phyloP scores from a whole-genome alignment of 2,888 invertebrate genomes.

The Chaetogeoica ovagalla region DNA sequence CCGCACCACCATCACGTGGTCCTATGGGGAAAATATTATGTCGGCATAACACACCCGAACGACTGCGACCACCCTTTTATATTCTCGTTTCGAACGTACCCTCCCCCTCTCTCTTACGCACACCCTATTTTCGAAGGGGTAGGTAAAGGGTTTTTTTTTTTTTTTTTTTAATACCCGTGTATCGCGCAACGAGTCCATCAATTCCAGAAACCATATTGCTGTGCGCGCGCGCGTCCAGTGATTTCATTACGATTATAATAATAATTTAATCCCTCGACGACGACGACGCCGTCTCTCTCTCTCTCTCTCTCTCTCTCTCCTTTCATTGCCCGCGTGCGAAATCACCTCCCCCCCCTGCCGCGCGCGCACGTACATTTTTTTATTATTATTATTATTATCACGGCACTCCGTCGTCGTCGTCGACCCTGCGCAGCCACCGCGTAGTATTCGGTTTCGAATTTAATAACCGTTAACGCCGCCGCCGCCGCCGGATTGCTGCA shows the following conservation, averaged over 20 bases:
- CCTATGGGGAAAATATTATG: constrained; percentile 23
- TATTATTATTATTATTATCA: background rate
- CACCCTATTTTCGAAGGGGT: background rate
- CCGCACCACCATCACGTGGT: background rate
- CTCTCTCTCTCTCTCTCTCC: background rate
- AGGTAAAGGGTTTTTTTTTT: constrained; percentile 6
- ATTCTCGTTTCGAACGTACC: too few relatives aligned
- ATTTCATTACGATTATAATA: constrained; percentile 52
- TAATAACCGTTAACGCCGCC: constrained; percentile 46
- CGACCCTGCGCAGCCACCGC: constrained; percentile 12
- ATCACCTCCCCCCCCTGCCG: background rate
- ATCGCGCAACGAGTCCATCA: constrained; percentile 41
- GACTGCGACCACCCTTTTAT: constrained; percentile 1
- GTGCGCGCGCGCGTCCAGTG: constrained; percentile 15
- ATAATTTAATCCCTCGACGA: constrained; percentile 36
- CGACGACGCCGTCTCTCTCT: background rate
- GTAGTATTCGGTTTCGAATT: constrained; percentile 46
- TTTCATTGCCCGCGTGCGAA: too few relatives aligned
- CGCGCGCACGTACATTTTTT: background rate
- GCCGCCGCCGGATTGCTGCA: background rate
- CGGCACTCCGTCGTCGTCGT: constrained; percentile 1
- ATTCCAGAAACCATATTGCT: constrained; percentile 53
- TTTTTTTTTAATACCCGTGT: constrained; percentile 46
- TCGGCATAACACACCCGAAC: constrained; percentile 47
- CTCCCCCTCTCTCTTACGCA: background rate